phyloP scores from a whole-genome alignment of 2,113 vertebrate species.

The Hemicordylus capensis region DNA sequence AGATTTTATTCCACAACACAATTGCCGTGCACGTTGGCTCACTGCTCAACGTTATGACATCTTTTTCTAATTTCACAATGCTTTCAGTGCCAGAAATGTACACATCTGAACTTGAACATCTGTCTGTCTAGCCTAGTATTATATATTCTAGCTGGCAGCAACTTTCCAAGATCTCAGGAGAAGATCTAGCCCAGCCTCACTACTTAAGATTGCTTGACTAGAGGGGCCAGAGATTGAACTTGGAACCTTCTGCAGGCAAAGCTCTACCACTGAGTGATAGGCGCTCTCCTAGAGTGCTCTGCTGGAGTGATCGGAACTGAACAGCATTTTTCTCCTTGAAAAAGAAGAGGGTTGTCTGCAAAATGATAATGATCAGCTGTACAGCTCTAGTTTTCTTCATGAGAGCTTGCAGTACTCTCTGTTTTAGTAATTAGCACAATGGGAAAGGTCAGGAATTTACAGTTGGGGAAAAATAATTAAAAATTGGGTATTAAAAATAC shows the following conservation, averaged over 20 bases:
- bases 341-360: not conserved
- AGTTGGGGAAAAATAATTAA: not conserved
- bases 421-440: constrained; percentile 19
- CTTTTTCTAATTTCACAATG: not conserved
- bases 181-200: not conserved
- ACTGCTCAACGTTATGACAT: no score
- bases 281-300: not conserved
- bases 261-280: not conserved
- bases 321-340: not conserved
- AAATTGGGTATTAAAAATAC: not conserved
- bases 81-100: not conserved
- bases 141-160: not conserved
- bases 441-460: not conserved
- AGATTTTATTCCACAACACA: no score
- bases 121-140: not conserved
- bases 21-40: no score
- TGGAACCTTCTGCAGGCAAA: not conserved
- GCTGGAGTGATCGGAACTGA: not conserved
- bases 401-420: not conserved
- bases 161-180: not conserved
- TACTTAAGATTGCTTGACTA: not conserved
- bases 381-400: accelerated
- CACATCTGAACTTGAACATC: not conserved
- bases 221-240: not conserved
- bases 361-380: not conserved